These are phyloP conservation scores for Eptesicus fuscus DNA, from an alignment of 2,113 vertebrate species.

Conservation along the genomic window DNA sequence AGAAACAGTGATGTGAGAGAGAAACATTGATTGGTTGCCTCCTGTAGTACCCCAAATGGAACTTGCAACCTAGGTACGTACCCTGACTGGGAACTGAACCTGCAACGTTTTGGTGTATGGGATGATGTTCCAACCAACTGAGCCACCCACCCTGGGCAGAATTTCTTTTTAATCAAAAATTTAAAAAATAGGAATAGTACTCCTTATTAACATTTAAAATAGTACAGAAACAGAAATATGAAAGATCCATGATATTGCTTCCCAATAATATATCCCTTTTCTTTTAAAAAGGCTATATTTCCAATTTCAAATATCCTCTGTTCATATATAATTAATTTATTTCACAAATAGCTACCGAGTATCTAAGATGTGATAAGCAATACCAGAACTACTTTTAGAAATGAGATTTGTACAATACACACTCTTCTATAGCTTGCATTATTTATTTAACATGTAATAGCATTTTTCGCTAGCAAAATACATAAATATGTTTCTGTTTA, in stretches of 20 bases:
- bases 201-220: conserved; percentile 26
- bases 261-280: neutral
- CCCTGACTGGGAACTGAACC: too few species aligned
- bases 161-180: neutral
- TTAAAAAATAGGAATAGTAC: neutral
- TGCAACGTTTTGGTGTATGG: too few species aligned
- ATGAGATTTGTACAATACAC: neutral
- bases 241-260: neutral
- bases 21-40: too few species aligned
- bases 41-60: too few species aligned
- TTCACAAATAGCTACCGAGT: neutral
- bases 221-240: neutral
- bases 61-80: too few species aligned
- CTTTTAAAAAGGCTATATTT: neutral
- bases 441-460: neutral
- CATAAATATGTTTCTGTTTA: neutral
- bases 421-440: neutral
- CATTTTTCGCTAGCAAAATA: conserved; percentile 31
- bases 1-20: too few species aligned
- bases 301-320: neutral
- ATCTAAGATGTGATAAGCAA: neutral
- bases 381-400: conserved; percentile 4
- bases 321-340: neutral
- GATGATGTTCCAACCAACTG: too few species aligned
- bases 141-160: neutral